Base-by-base conservation (phyloP, 2,797 vertebrate species). In the Periophthalmus magnuspinnatus region DNA sequence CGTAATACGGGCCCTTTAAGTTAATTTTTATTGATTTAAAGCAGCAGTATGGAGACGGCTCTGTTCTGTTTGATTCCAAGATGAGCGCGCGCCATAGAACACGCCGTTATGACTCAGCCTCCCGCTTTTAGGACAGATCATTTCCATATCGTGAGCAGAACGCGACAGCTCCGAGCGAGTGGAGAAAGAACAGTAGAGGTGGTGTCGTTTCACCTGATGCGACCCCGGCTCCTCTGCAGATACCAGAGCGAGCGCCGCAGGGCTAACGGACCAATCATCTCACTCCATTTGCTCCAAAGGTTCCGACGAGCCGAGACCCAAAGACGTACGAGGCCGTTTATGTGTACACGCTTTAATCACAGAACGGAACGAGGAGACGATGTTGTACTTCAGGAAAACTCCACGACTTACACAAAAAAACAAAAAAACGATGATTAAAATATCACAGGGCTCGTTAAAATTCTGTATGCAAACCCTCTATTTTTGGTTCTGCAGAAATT, bases 151-250 rank as follows among this genome's bases (percentile, higher is more conserved):
- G 61, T 8, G 55, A 57, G 6, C 62, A n/a, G 14, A 56, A 45
- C 21, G 64, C 65, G 72, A 71, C 75, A 59, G 70, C 70, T 61
- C 62, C 11, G 1, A 48, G 50, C 41, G 59, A 72, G 9, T 14
- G 33, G 62, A 64, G 28, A 33, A 10, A 21, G 60, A 21, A 74
- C 69, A 67, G 38, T 45, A 47, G 55, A 48, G 28, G 59, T 69
- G 60, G 78, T 69, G 64, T n/a, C 32, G 56, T 66, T 77, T 78
- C 56, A 81, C 81, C 59, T 86, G 67, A 45, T 72, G 71, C 63
- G 10, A 63, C 64, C 56, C 59, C 14, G 24, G 62, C 34, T 71
- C 38, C 62, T 66, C 69, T 62, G 21, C 55, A 75, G 78, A 71
- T 73, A 67, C 64, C 32, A 63, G 33, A 41, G 58, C 8, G 5